Conservation (phyloP, 2,113 vertebrate genomes). For the Semnornis frantzii region DNA sequence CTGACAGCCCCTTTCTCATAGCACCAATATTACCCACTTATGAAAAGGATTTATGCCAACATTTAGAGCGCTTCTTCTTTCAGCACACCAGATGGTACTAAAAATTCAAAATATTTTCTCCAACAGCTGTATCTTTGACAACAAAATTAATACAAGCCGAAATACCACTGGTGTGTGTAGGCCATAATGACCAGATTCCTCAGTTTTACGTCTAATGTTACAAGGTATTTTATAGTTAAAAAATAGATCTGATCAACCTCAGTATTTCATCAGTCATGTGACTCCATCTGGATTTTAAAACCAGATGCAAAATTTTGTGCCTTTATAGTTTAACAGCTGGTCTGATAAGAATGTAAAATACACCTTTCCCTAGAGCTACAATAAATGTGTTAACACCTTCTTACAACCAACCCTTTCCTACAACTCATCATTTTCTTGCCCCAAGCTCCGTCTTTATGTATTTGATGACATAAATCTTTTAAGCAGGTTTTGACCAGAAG, state of each 20-base stretch:
- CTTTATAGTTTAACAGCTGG: slow-evolving; percentile 68
- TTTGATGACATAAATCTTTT: slow-evolving; percentile 75
- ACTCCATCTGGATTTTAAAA: slow-evolving; percentile 42
- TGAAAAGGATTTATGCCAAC: slow-evolving; percentile 70
- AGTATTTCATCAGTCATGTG: slow-evolving; percentile 21
- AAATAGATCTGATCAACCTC: slow-evolving; percentile 29
- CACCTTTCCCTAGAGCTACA: slow-evolving; percentile 71
- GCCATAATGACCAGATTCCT: slow-evolving; percentile 62
- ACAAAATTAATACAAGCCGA: slow-evolving; percentile 79
- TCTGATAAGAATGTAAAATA: slow-evolving; percentile 69
- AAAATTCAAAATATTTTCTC: slow-evolving; percentile 80
- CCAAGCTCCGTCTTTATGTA: slow-evolving; percentile 61
- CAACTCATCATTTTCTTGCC: slow-evolving; percentile 67
- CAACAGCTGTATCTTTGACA: slow-evolving; percentile 85
- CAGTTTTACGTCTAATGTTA: slow-evolving; percentile 61
- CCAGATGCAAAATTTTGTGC: not conserved
- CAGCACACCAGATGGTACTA: slow-evolving; percentile 82
- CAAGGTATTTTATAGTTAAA: slow-evolving; percentile 40
- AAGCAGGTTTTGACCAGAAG: slow-evolving; percentile 67
- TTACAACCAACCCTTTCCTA: slow-evolving; percentile 59
- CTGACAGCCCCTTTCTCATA: slow-evolving; percentile 61
- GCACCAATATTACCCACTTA: slow-evolving; percentile 72
- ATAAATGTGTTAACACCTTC: slow-evolving; percentile 73
- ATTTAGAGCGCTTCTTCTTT: slow-evolving; percentile 72
- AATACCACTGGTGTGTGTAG: slow-evolving; percentile 50